Evolutionary conservation across 2,797 vertebrate species (phyloP).

Genomic region (Oreonectes daqikongensis): DNA sequence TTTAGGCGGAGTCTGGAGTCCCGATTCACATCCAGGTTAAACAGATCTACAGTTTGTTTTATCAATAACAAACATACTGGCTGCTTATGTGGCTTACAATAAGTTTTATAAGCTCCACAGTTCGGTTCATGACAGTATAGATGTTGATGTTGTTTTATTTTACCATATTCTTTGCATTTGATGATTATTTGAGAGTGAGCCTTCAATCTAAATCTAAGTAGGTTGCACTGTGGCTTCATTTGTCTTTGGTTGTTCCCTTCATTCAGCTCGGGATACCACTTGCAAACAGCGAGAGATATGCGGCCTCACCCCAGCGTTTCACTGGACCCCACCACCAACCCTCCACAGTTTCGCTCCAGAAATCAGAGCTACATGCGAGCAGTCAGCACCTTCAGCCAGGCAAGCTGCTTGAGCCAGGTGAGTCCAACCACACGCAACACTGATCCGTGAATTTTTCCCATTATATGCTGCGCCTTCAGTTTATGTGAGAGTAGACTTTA

Average conservation of each 20-base stretch:
- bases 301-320: slow-evolving; percentile 86
- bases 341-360: slow-evolving; percentile 96
- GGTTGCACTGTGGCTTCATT: slow-evolving; percentile 21
- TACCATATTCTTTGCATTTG: neutral
- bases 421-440: slow-evolving; percentile 61
- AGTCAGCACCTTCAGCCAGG: slow-evolving; percentile 99
- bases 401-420: slow-evolving; percentile 99
- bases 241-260: slow-evolving; percentile 52
- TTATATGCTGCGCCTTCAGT: neutral
- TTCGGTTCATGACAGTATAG: too few species aligned
- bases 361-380: slow-evolving; percentile 99
- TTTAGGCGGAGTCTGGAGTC: too few species aligned
- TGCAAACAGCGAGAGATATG: slow-evolving; percentile 92
- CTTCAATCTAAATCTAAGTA: slow-evolving; percentile 48
- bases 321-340: slow-evolving; percentile 91
- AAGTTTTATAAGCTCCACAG: neutral
- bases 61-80: too few species aligned
- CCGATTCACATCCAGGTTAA: too few species aligned
- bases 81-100: too few species aligned
- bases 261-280: slow-evolving; percentile 93
- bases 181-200: slow-evolving; percentile 1
- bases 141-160: neutral
- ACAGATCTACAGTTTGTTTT: too few species aligned
- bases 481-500: neutral
- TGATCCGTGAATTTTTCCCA: neutral